Conservation (phyloP, 2,113 vertebrate species). For the Oncorhynchus nerka region DNA sequence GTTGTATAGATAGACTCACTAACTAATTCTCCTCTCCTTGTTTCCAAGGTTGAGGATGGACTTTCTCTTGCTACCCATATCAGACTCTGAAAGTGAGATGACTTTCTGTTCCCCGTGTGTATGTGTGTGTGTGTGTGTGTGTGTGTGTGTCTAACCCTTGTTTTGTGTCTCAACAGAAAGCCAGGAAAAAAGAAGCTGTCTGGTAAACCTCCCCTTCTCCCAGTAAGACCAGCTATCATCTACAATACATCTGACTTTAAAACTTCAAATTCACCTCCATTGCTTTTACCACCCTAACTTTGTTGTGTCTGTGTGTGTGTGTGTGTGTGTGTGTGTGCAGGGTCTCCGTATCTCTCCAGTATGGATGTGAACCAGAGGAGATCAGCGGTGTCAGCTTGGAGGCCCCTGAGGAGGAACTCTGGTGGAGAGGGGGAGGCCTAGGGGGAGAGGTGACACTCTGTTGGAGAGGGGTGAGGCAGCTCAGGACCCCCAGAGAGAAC, state of each 20-base stretch:
- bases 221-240: conserved; percentile 72
- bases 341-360: conserved; percentile 85
- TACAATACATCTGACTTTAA: not conserved
- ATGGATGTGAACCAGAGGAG: conserved; percentile 74
- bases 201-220: conserved; percentile 79
- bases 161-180: conserved; percentile 69
- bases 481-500: conserved; percentile 64
- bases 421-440: conserved; percentile 38
- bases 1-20: too few species aligned
- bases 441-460: conserved; percentile 43
- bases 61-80: not conserved
- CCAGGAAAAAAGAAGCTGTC: conserved; percentile 72
- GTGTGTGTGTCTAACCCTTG: not conserved
- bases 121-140: not conserved
- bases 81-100: not conserved
- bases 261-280: too few species aligned
- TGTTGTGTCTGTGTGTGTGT: not conserved
- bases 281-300: too few species aligned
- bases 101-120: not conserved
- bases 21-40: not conserved
- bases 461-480: conserved; percentile 32
- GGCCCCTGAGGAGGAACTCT: conserved; percentile 63
- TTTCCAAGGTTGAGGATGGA: not conserved
- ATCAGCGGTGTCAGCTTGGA: conserved; percentile 72
- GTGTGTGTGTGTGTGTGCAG: conserved; percentile 60